Evolutionary conservation across 2,797 vertebrate species (phyloP), one percentile per base, ranked within the genome.

Genomic region (Manis javanica): DNA sequence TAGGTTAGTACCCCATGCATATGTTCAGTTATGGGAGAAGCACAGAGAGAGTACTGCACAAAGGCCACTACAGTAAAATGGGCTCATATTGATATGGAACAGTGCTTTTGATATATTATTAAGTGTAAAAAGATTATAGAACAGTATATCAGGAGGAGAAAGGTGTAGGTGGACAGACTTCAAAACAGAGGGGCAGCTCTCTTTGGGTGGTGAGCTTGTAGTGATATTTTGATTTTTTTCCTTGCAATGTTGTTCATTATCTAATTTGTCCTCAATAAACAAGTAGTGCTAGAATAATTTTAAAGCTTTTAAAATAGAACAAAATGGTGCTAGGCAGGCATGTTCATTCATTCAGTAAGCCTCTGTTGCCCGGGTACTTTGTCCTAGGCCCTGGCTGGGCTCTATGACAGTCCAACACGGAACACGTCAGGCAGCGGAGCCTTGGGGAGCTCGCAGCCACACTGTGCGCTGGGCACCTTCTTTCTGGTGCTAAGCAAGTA

Each of bases 211-310:
- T 71, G 15, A 77, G 11, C 64, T 59, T 82, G 19, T 69, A 69
- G 59, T 94, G 49, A 31, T 49, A 68, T 97, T 93, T 81, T 91
- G 53, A 77, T 86, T 93, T 94, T 93, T 94, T 87, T 82, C 69
- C 94, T 49, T 79, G 21, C 29, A 46, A 3, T 29, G 29, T 77
- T 83, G 49, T 93, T 95, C 81, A 83, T 89, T 77, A n/a, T 72
- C n/a, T 84, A 9, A n/a, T 51, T 79, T 94, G 69, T 53, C 37
- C 23, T 88, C 57, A n/a, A 24, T 53, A 59, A 88, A 31, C 29
- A 88, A 61, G 12, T 90, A 64, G 18, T 75, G 24, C 77, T 94
- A 85, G 46, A 81, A 77, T 88, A n/a, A 23, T 71, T 96, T 95
- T 95, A 68, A 66, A 53, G 16, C 57, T 94, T 94, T 95, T 57